phyloP scores from a whole-genome alignment of 2,888 invertebrate genomes.

The Spodoptera picta region DNA sequence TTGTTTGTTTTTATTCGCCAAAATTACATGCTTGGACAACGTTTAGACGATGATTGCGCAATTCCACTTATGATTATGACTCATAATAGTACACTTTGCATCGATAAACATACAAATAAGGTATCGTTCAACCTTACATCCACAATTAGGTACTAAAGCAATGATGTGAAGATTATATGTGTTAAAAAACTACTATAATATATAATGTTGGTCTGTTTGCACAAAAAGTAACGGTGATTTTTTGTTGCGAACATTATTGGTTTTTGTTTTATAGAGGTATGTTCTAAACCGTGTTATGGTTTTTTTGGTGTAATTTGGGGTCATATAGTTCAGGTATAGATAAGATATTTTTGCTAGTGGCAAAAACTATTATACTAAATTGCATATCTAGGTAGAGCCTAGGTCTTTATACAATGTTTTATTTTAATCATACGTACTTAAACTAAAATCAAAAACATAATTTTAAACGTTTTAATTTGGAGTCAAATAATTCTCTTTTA shows the following conservation, averaged over 20 bases:
- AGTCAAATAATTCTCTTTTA: too few relatives aligned
- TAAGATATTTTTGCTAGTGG: neutral
- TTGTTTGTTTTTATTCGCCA: slow-evolving; percentile 75
- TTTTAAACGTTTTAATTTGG: too few relatives aligned
- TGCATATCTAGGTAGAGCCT: neutral
- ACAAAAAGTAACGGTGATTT: slow-evolving; percentile 50
- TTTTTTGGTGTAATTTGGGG: slow-evolving; percentile 20
- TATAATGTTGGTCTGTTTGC: slow-evolving; percentile 43
- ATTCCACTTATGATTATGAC: slow-evolving; percentile 72
- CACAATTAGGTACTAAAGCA: slow-evolving; percentile 44
- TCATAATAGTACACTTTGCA: slow-evolving; percentile 73
- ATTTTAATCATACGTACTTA: too few relatives aligned
- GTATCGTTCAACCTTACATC: slow-evolving; percentile 62
- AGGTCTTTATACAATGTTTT: too few relatives aligned
- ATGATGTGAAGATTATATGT: slow-evolving; percentile 61
- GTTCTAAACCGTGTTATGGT: slow-evolving; percentile 10
- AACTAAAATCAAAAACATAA: too few relatives aligned
- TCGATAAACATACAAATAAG: slow-evolving; percentile 75
- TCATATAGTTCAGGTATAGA: slow-evolving; percentile 26
- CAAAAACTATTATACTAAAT: neutral
- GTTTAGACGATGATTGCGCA: slow-evolving; percentile 69
- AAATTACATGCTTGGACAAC: slow-evolving; percentile 75
- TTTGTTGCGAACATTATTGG: slow-evolving; percentile 40
- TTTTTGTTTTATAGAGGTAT: slow-evolving; percentile 40
- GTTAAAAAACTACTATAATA: slow-evolving; percentile 29